A percentile compares a stretch with the other conserved stretches of the same genome.
These are phyloP conservation scores for Strigamia crassipes DNA, from an alignment of 2,888 invertebrate species.

Conservation along the genomic window DNA sequence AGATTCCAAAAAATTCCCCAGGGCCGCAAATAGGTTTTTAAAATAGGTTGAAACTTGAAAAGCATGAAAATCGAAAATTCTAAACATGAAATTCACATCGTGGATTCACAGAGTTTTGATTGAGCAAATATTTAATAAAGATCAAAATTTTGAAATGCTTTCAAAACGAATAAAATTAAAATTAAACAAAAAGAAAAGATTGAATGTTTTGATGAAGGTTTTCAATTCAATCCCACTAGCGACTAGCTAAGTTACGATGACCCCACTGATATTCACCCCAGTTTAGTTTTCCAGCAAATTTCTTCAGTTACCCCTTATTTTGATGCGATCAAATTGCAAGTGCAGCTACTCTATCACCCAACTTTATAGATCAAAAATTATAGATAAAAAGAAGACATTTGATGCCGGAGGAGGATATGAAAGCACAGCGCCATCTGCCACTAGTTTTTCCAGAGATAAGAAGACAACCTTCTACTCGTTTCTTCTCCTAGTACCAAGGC, in stretches of 20 bases:
- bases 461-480: conserved; percentile 31
- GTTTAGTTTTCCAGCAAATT: background rate
- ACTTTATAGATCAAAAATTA: conserved; percentile 40
- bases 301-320: background rate
- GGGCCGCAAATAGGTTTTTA: background rate
- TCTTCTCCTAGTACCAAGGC: conserved; percentile 33
- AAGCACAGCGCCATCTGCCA: conserved; percentile 42
- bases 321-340: conserved; percentile 28
- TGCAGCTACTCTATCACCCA: conserved; percentile 40
- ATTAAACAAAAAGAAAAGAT: background rate
- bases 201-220: background rate
- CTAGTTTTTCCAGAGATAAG: conserved; percentile 38
- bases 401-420: conserved; percentile 42
- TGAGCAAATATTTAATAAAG: background rate
- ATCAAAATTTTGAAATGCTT: background rate
- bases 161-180: background rate
- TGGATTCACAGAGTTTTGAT: background rate
- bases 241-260: background rate
- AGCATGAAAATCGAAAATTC: background rate
- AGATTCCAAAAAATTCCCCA: background rate
- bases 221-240: background rate
- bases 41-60: background rate
- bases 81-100: background rate
- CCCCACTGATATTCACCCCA: background rate
- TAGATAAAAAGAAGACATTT: conserved; percentile 42